phyloP scores from a whole-genome alignment of 2,113 vertebrate species.

The Mormyrus iriodes region DNA sequence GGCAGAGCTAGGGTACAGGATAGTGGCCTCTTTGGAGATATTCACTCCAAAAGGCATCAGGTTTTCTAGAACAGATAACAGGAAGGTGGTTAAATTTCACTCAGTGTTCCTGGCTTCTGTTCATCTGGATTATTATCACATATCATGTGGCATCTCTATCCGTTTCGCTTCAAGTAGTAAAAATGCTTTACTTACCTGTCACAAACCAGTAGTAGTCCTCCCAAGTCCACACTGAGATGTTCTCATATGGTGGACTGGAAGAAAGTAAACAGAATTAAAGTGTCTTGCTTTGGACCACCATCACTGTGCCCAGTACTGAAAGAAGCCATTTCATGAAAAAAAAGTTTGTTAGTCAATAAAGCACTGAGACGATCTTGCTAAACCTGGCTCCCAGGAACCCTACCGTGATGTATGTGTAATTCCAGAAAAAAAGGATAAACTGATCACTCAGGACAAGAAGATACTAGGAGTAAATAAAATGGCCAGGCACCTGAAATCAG shows the following conservation, averaged over 20 bases:
- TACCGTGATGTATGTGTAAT: background rate
- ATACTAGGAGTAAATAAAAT: background rate
- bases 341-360: background rate
- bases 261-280: background rate
- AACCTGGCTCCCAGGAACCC: background rate
- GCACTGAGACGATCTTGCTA: background rate
- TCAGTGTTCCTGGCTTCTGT: background rate
- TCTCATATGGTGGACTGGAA: slow-evolving; percentile 47
- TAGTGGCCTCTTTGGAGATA: slow-evolving; percentile 43
- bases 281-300: background rate
- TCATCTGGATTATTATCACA: background rate
- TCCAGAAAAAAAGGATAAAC: background rate
- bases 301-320: background rate
- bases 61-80: slow-evolving; percentile 42
- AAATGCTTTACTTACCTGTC: slow-evolving; percentile 44
- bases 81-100: background rate
- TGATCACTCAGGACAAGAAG: background rate
- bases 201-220: slow-evolving; percentile 62
- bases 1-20: slow-evolving; percentile 45
- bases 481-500: slow-evolving; percentile 51
- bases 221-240: slow-evolving; percentile 65
- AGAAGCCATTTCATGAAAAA: background rate
- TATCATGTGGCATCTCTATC: background rate
- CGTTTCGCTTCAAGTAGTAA: background rate
- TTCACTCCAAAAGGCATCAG: slow-evolving; percentile 47